These are phyloP conservation scores for Heliocidaris tuberculata DNA, from an alignment of 35 echinoderm and acorn worm species.

Conservation along the genomic window DNA sequence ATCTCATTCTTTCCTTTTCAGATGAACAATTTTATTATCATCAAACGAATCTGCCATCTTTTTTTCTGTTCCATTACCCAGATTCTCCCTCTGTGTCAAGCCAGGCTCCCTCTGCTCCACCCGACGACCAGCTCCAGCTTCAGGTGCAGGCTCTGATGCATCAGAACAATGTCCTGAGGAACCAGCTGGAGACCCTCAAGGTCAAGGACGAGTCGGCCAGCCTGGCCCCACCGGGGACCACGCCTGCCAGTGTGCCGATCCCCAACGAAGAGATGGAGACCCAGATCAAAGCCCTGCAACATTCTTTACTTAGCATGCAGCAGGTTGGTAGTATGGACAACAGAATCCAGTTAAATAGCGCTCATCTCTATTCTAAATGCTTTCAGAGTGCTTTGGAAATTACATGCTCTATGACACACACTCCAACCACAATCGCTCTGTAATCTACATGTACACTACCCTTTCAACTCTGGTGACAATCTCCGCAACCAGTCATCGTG, in stretches of 20 bases:
- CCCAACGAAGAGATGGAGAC: constrained; percentile 83
- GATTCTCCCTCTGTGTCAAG: background rate
- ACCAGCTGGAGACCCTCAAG: constrained; percentile 72
- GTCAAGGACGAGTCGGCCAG: constrained; percentile 62
- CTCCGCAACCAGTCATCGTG: no score
- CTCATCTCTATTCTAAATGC: no score
- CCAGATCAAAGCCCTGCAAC: constrained; percentile 91
- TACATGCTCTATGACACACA: no score
- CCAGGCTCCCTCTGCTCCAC: background rate
- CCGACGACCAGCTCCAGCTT: constrained; percentile 23
- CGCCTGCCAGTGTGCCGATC: background rate
- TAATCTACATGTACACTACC: no score
- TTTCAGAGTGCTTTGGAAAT: no score
- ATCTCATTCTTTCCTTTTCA: no score
- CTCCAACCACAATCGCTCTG: no score
- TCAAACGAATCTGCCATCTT: background rate
- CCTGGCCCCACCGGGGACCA: constrained; percentile 27
- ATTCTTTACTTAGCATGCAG: constrained; percentile 87
- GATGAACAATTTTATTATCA: background rate
- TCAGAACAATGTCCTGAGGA: constrained; percentile 64
- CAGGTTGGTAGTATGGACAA: constrained; percentile 53
- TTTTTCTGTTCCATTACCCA: background rate
- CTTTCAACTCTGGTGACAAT: no score
- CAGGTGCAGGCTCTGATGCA: constrained; percentile 51
- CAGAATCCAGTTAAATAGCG: no score